phyloP scores from a whole-genome alignment of 2,888 invertebrate genomes.

The Eilema depressum region DNA sequence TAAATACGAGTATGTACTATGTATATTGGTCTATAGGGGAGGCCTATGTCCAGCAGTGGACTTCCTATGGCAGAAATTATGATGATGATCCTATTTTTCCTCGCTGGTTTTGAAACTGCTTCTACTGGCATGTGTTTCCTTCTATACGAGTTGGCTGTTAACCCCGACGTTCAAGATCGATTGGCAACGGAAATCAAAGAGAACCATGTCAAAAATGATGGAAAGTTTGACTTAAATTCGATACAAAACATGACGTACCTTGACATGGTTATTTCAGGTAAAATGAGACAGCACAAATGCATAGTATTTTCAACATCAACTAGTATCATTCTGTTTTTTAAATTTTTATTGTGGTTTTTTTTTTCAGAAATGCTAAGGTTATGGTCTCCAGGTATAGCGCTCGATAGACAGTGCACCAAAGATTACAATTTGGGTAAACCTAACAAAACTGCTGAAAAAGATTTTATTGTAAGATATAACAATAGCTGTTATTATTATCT shows the following conservation, averaged over 20 bases:
- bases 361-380: constrained; percentile 74
- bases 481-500: too few species aligned
- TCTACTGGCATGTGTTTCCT: constrained; percentile 60
- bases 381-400: constrained; percentile 60
- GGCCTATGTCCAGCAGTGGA: too few species aligned
- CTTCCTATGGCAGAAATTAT: too few species aligned
- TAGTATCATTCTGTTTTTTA: too few species aligned
- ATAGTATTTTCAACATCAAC: too few species aligned
- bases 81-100: constrained; percentile 79
- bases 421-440: constrained; percentile 79
- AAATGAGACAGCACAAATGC: background rate
- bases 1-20: too few species aligned
- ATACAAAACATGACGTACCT: constrained; percentile 64
- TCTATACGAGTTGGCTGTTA: constrained; percentile 62
- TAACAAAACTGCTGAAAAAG: constrained; percentile 56
- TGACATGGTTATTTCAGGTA: constrained; percentile 81
- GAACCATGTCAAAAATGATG: constrained; percentile 59
- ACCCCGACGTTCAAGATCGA: constrained; percentile 63
- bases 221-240: constrained; percentile 76
- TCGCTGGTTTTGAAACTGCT: constrained; percentile 83
- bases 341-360: background rate
- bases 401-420: constrained; percentile 83
- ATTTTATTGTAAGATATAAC: constrained; percentile 67
- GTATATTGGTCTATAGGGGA: too few species aligned
- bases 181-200: constrained; percentile 61